Evolutionary conservation across 2,113 vertebrate species (phyloP).

Genomic region (Cacatua alba): DNA sequence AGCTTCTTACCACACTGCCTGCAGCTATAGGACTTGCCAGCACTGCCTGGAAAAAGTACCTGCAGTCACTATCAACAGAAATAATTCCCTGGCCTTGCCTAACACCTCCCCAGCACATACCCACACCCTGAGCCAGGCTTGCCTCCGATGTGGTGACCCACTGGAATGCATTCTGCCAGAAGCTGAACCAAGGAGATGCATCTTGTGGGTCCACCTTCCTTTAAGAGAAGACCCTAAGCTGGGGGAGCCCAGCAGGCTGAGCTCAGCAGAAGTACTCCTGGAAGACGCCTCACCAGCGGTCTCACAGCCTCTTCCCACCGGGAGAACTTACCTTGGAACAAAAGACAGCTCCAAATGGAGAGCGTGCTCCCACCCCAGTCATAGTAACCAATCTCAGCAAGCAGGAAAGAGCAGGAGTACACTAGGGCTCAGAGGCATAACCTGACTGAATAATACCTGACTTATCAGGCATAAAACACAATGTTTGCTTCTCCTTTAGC

Average conservation of each 20-base stretch:
- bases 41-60: not conserved
- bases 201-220: not conserved
- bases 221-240: not conserved
- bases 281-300: not conserved
- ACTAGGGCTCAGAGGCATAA: not conserved
- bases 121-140: not conserved
- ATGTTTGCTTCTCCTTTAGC: not conserved
- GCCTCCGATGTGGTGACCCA: not conserved
- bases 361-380: constrained; percentile 39
- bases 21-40: not conserved
- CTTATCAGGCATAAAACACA: not conserved
- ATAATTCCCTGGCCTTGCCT: not conserved
- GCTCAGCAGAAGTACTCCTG: not conserved
- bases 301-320: not conserved
- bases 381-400: not conserved
- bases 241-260: not conserved
- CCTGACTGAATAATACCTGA: not conserved
- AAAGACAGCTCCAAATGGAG: constrained; percentile 29
- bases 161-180: not conserved
- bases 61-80: not conserved
- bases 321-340: constrained; percentile 63
- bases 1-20: not conserved
- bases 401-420: not conserved
- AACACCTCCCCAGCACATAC: not conserved
- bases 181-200: not conserved